phyloP scores from a whole-genome alignment of 2,113 vertebrate genomes.

The Conger conger region DNA sequence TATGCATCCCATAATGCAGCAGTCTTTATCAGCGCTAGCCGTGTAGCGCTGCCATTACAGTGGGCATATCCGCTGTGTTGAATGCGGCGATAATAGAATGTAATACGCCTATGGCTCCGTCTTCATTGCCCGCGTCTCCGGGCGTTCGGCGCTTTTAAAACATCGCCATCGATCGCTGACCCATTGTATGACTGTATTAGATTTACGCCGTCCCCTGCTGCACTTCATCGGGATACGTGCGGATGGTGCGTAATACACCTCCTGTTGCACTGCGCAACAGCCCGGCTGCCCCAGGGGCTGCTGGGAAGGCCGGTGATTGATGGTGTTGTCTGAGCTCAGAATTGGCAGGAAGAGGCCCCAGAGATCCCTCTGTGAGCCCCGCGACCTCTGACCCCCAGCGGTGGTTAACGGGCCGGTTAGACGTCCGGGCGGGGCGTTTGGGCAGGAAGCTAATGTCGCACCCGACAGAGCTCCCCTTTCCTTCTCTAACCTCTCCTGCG shows the following conservation, averaged over 20 bases:
- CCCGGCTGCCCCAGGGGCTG: constrained; percentile 6
- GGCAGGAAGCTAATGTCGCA: neutral
- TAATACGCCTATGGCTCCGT: neutral
- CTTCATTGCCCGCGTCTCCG: neutral
- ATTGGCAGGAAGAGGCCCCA: constrained; percentile 65
- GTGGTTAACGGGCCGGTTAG: constrained; percentile 48
- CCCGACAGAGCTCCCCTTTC: neutral
- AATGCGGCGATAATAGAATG: neutral
- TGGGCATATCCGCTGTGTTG: neutral
- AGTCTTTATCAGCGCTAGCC: neutral
- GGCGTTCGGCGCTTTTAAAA: neutral
- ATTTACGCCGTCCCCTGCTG: neutral
- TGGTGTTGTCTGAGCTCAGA: constrained; percentile 49
- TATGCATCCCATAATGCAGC: neutral
- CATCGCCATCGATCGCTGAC: neutral
- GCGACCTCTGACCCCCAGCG: constrained; percentile 28
- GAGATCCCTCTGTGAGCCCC: constrained; percentile 49
- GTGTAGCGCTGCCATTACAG: neutral
- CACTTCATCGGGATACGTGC: neutral
- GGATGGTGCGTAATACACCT: constrained; percentile 7
- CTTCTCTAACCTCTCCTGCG: neutral
- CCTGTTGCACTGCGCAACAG: neutral
- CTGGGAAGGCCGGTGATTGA: constrained; percentile 57
- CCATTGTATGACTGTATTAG: neutral
- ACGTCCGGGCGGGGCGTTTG: constrained; percentile 14